phyloP scores from a whole-genome alignment of 64 coral and sea anemone genomes.

The Hydrozoanthus tunicans region DNA sequence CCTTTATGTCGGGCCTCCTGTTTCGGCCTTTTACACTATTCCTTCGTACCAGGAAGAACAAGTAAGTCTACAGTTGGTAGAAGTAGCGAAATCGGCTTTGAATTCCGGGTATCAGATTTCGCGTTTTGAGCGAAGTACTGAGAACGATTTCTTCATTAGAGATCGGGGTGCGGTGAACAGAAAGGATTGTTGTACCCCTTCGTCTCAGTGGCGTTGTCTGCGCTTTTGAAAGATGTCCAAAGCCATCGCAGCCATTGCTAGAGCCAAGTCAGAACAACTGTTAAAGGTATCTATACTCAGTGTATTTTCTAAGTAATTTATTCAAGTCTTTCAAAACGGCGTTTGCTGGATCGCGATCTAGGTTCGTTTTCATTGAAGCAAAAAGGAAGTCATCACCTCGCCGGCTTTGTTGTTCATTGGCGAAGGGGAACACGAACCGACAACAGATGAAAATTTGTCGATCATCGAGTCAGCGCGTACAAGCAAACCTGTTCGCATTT shows the following conservation, averaged over 20 bases:
- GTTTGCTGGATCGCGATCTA: neutral
- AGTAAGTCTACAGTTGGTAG: conserved; percentile 25
- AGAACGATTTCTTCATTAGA: conserved; percentile 50
- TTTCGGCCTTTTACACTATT: conserved; percentile 59
- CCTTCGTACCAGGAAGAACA: conserved; percentile 56
- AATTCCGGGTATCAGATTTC: conserved; percentile 23
- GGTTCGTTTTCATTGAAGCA: conserved; percentile 60
- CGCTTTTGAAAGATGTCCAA: conserved; percentile 88
- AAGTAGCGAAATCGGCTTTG: conserved; percentile 23
- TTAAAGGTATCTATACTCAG: conserved; percentile 80
- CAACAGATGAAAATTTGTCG: conserved; percentile 67
- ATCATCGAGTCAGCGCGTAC: conserved; percentile 54
- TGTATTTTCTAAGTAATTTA: neutral
- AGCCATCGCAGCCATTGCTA: conserved; percentile 95
- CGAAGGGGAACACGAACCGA: conserved; percentile 80
- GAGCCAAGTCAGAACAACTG: conserved; percentile 91
- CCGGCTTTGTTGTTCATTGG: conserved; percentile 87
- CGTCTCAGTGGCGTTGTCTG: conserved; percentile 89
- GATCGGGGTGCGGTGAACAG: conserved; percentile 95
- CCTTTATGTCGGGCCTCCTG: conserved; percentile 88
- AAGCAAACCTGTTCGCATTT: conserved; percentile 42
- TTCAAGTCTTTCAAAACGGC: neutral
- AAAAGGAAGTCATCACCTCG: conserved; percentile 84
- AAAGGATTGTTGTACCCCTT: conserved; percentile 96
- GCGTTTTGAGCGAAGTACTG: neutral